These are phyloP conservation scores for Xiphydria camelus DNA, from an alignment of 2,888 invertebrate genomes.

Conservation along the genomic window DNA sequence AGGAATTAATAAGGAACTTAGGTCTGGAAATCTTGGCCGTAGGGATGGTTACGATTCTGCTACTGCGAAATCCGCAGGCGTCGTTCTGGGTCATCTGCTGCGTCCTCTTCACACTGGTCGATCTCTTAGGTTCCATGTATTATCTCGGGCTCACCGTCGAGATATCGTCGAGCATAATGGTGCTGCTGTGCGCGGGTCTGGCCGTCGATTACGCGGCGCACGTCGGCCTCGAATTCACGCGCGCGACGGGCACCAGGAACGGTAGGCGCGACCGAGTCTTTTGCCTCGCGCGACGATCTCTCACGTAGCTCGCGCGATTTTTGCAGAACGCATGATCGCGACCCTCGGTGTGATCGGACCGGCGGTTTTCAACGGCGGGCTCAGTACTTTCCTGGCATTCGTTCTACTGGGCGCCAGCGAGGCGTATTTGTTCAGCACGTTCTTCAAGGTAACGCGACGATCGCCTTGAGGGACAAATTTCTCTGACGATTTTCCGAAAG, in stretches of 20 bases:
- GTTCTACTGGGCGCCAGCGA: constrained; percentile 58
- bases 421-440: constrained; percentile 61
- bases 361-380: constrained; percentile 61
- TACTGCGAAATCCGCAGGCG: constrained; percentile 56
- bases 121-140: constrained; percentile 59
- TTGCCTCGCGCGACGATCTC: too few species aligned
- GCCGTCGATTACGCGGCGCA: constrained; percentile 62
- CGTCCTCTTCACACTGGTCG: constrained; percentile 57
- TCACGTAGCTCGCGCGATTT: too few species aligned
- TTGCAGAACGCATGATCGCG: constrained; percentile 48
- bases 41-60: constrained; percentile 55
- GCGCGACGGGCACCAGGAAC: constrained; percentile 54
- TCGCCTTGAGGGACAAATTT: too few species aligned
- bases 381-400: constrained; percentile 62
- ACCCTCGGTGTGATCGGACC: constrained; percentile 59
- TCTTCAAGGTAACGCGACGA: constrained; percentile 63
- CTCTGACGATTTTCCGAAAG: too few species aligned
- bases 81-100: constrained; percentile 57
- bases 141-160: constrained; percentile 60
- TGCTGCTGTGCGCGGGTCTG: constrained; percentile 59
- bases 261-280: too few species aligned
- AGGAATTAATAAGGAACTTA: constrained; percentile 55
- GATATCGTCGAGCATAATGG: constrained; percentile 59
- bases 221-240: constrained; percentile 59
- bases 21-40: constrained; percentile 57